Conservation (phyloP, 2,888 invertebrate species). For the Lasioglossum marginatum region DNA sequence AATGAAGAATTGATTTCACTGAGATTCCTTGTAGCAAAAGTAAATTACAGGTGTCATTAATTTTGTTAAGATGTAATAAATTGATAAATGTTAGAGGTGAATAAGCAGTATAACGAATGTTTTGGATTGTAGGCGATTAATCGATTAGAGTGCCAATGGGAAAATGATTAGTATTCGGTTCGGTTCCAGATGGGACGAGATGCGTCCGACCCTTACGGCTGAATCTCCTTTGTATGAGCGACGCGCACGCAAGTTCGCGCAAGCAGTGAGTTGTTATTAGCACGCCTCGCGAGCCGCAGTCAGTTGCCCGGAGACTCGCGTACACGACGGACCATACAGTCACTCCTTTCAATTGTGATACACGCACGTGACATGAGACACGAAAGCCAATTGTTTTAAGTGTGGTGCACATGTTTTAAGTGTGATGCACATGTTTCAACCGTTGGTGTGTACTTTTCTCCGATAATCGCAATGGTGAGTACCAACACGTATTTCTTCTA, state of each 20-base stretch:
- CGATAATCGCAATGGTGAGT: slow-evolving; percentile 33
- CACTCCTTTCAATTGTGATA: slow-evolving; percentile 10
- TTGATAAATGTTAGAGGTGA: background rate
- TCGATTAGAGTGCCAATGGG: background rate
- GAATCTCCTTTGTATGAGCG: slow-evolving; percentile 35
- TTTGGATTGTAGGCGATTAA: background rate
- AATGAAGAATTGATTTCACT: background rate
- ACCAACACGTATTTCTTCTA: background rate
- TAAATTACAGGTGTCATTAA: background rate
- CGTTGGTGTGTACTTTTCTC: background rate
- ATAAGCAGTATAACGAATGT: background rate
- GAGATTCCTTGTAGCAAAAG: background rate
- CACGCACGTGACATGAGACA: slow-evolving; percentile 62
- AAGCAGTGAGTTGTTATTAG: slow-evolving; percentile 46
- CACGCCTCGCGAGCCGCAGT: slow-evolving; percentile 34
- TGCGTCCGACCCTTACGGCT: slow-evolving; percentile 39
- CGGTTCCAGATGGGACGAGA: background rate
- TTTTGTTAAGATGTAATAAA: background rate
- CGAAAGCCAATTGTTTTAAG: slow-evolving; percentile 27
- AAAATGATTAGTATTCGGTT: slow-evolving; percentile 10
- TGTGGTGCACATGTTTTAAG: slow-evolving; percentile 29
- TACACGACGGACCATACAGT: slow-evolving; percentile 60
- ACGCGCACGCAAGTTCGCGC: slow-evolving; percentile 46
- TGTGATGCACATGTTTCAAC: slow-evolving; percentile 33
- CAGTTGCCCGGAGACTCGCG: slow-evolving; percentile 74